Conservation (phyloP, 2,888 invertebrate species). For the Busseola fusca region DNA sequence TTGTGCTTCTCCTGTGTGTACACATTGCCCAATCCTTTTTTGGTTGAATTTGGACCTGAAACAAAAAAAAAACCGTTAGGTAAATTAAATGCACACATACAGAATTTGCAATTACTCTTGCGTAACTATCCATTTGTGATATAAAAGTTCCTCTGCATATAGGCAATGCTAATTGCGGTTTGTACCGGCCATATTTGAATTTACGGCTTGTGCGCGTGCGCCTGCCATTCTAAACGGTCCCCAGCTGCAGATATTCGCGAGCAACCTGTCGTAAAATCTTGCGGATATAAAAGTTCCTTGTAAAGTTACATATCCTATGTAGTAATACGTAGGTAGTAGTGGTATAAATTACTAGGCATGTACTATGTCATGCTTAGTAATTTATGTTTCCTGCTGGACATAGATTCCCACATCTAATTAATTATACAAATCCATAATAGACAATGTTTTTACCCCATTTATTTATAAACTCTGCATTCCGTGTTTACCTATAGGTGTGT, state of each 20-base stretch:
- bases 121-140: slow-evolving; percentile 65
- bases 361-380: too few species aligned
- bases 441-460: slow-evolving; percentile 27
- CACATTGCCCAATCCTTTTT: slow-evolving; percentile 83
- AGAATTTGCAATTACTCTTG: slow-evolving; percentile 61
- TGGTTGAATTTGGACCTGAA: slow-evolving; percentile 79
- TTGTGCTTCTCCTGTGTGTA: slow-evolving; percentile 85
- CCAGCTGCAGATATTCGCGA: slow-evolving; percentile 76
- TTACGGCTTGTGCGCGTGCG: slow-evolving; percentile 78
- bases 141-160: slow-evolving; percentile 70
- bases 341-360: slow-evolving; percentile 2
- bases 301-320: slow-evolving; percentile 11
- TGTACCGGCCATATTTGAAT: slow-evolving; percentile 82
- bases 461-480: slow-evolving; percentile 58
- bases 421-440: slow-evolving; percentile 8
- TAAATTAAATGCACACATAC: slow-evolving; percentile 31
- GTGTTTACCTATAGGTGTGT: slow-evolving; percentile 6
- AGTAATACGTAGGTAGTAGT: not conserved
- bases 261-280: slow-evolving; percentile 65
- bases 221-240: slow-evolving; percentile 75
- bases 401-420: slow-evolving; percentile 16
- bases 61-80: slow-evolving; percentile 69
- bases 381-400: slow-evolving; percentile 7
- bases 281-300: slow-evolving; percentile 66
- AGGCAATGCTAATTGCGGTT: slow-evolving; percentile 84